Conservation (phyloP, 1,140 invertebrate genomes). For the Cotesia typhae region DNA sequence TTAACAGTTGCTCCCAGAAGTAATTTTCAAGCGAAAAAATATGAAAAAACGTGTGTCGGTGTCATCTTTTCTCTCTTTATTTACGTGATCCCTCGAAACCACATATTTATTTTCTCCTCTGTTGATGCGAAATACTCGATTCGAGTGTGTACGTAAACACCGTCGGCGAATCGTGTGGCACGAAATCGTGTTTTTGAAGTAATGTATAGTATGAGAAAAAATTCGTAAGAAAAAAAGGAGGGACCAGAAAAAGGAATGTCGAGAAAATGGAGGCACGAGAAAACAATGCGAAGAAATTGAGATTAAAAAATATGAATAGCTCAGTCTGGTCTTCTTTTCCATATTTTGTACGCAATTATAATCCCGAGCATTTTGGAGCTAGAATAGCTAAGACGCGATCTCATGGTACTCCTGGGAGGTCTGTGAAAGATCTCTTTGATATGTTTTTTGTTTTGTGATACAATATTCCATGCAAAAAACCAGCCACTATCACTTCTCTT, state of each 20-base stretch:
- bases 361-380: conserved; percentile 35
- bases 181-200: conserved; percentile 30
- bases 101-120: conserved; percentile 16
- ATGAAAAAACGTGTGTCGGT: not conserved
- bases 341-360: conserved; percentile 34
- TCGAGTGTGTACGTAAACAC: conserved; percentile 21
- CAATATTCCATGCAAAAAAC: conserved; percentile 7
- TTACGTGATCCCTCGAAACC: conserved; percentile 15
- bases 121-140: conserved; percentile 6
- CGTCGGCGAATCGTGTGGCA: conserved; percentile 11
- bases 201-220: conserved; percentile 10
- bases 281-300: conserved; percentile 21
- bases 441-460: not conserved
- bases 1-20: conserved; percentile 12
- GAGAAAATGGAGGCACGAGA: not conserved
- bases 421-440: conserved; percentile 15
- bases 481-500: not conserved
- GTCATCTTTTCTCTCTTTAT: conserved; percentile 19
- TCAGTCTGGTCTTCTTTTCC: conserved; percentile 35
- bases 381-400: conserved; percentile 31
- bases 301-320: conserved; percentile 36
- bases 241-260: conserved; percentile 10
- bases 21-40: conserved; percentile 14
- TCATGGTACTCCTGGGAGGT: conserved; percentile 18
- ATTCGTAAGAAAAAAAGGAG: conserved; percentile 20